Evolutionary conservation across 2,113 vertebrate genomes (phyloP).

Genomic region (Anser brachyrhynchus): DNA sequence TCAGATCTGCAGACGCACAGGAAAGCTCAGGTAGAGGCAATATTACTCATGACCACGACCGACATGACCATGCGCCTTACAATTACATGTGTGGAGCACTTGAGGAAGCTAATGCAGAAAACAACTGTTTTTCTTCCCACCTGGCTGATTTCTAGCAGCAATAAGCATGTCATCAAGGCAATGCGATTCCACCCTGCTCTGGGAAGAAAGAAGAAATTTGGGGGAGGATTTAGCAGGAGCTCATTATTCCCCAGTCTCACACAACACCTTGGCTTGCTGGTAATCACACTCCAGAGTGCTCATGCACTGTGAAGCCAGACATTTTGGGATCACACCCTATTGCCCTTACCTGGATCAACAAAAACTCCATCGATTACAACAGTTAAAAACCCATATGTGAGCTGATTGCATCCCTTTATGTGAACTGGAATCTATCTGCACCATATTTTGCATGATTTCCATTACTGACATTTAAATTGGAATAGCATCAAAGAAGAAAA

Average conservation of each 20-base stretch:
- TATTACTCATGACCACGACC: background rate
- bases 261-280: background rate
- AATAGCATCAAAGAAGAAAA: background rate
- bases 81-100: background rate
- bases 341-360: background rate
- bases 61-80: background rate
- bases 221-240: background rate
- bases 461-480: background rate
- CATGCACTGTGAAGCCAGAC: background rate
- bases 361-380: background rate
- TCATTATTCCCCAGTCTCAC: background rate
- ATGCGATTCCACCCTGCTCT: background rate
- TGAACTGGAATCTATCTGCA: background rate
- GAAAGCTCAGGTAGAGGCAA: background rate
- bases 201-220: background rate
- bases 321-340: background rate
- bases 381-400: background rate
- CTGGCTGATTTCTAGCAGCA: background rate
- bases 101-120: background rate
- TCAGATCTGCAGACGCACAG: background rate
- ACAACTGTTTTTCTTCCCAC: background rate
- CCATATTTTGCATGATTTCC: background rate
- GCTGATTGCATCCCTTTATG: background rate
- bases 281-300: background rate
- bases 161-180: background rate